A percentile compares a stretch with the other conserved stretches of the same genome.
These are phyloP conservation scores for Ophion obscuratus DNA, from an alignment of 2,888 invertebrate genomes.

Conservation along the genomic window DNA sequence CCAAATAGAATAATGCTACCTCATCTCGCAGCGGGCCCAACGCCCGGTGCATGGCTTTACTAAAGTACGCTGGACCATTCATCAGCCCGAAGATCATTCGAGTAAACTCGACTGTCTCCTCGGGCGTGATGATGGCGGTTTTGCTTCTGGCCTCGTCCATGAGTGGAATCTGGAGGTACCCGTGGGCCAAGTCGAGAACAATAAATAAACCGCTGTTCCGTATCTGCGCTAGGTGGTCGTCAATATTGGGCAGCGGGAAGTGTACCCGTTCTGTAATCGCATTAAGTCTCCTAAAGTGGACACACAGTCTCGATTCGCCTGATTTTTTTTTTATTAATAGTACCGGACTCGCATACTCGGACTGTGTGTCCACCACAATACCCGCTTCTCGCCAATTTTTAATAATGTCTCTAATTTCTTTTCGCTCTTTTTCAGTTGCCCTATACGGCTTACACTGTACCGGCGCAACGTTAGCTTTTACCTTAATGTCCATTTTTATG, in stretches of 20 bases:
- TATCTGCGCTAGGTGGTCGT: background rate
- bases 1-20: background rate
- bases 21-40: background rate
- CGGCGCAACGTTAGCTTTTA: background rate
- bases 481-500: constrained; percentile 33
- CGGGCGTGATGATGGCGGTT: background rate
- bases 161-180: background rate
- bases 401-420: constrained; percentile 11
- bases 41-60: background rate
- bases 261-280: background rate
- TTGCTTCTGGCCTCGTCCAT: background rate
- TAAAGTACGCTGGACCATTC: background rate
- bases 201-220: background rate
- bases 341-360: constrained; percentile 22
- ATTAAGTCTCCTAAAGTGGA: background rate
- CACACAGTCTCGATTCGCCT: background rate
- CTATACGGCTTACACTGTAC: constrained; percentile 20
- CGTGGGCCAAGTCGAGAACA: background rate
- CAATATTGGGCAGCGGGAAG: background rate
- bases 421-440: constrained; percentile 1
- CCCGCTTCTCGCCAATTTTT: constrained; percentile 41
- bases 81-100: background rate
- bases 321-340: background rate
- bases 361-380: constrained; percentile 38
- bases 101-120: background rate